A percentile compares a stretch with the other conserved stretches of the same genome.
Evolutionary conservation across 2,113 vertebrate species (phyloP).

Genomic region (Porphyrio hochstetteri): DNA sequence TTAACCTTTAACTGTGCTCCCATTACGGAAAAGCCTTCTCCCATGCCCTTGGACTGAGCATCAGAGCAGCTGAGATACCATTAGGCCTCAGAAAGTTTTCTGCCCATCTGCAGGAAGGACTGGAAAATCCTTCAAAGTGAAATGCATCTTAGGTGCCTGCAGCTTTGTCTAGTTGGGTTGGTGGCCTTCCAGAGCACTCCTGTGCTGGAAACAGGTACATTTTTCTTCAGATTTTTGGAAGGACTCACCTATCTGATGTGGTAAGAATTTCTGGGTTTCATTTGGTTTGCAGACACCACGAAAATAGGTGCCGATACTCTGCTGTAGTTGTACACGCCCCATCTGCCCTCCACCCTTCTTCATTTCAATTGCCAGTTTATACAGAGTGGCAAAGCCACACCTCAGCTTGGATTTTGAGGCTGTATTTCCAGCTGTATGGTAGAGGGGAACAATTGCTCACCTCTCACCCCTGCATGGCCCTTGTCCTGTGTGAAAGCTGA

Average conservation of each 20-base stretch:
- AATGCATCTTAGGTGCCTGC: background rate
- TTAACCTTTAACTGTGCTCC: background rate
- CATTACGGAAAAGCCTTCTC: background rate
- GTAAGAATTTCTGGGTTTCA: background rate
- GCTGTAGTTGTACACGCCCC: background rate
- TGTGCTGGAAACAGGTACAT: background rate
- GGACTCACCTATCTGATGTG: background rate
- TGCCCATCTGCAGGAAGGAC: background rate
- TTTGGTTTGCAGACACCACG: background rate
- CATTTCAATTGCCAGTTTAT: background rate
- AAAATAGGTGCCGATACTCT: fast-evolving
- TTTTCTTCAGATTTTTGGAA: background rate
- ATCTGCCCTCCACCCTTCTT: background rate
- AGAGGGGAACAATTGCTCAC: background rate
- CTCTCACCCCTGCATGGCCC: background rate
- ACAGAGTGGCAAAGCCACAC: background rate
- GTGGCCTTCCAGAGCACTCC: background rate
- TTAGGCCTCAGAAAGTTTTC: background rate
- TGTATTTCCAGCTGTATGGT: fast-evolving
- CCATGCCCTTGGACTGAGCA: background rate
- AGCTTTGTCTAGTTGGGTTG: background rate
- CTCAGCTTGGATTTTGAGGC: background rate
- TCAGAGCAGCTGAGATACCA: background rate
- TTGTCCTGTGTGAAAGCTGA: background rate
- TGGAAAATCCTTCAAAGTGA: background rate